Base-by-base conservation (phyloP, 2,113 vertebrate species). In the Ranitomeya imitator region DNA sequence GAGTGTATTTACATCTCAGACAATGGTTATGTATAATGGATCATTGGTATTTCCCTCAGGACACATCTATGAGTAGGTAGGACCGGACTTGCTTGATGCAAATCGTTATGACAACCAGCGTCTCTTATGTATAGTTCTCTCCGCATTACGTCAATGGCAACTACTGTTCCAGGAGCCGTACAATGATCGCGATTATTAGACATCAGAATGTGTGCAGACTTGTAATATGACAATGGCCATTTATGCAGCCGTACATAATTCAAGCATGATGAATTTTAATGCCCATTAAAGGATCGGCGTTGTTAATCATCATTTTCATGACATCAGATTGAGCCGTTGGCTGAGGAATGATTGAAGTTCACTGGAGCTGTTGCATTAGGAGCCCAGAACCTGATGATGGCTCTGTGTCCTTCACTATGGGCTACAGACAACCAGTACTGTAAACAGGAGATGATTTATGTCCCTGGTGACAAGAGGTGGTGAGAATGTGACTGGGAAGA, bases 181-280 rank as follows among this genome's bases (percentile, higher is more conserved):
- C 79, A 81, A 81, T 37, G 57, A 81, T 37, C 55, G 2, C 57
- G 61, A 61, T 81, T 81, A 81, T 81, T 19, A 81, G 61, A 60
- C 55, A 61, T 60, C n/a, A 15, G 1, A 81, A 19, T 61, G 55
- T 26, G 60, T 18, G 79, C n/a, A 60, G 37, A 10, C 59, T 81
- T 60, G 7, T 11, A 18, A 81, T 59, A 23, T 60, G 79, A 31
- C 23, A 81, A 60, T 61, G 26, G 0, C 23, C 31, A 61, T 61
- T 81, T 45, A 81, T 81, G 79, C 57, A 21, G 16, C 57, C 23
- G 10, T 60, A 11, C 54, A 81, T 76, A 81, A 60, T 19, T 60
- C 23, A 19, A 81, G 55, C 79, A 55, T 37, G 57, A 19, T 81
- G 79, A 81, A 81, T 81, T 37, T 61, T 81, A 81, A 81, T 81